Evolutionary conservation across 2,113 vertebrate genomes (phyloP).

Genomic region (Acinonyx jubatus): DNA sequence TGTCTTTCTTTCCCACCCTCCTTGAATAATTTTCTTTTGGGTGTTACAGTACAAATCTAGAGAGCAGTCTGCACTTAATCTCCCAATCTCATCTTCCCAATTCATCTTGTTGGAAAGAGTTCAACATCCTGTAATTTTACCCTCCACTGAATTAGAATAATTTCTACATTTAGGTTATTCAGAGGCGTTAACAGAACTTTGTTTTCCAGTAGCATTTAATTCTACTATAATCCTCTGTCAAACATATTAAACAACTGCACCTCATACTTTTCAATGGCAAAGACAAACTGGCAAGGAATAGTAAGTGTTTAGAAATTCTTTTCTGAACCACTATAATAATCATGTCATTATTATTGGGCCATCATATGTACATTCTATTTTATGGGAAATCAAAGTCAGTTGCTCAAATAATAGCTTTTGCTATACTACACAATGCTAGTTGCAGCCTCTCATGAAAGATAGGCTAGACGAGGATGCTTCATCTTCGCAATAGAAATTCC

Average conservation of each 20-base stretch:
- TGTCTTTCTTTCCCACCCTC: background rate
- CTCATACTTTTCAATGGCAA: background rate
- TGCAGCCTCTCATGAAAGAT: background rate
- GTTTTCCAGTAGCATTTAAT: slow-evolving; percentile 62
- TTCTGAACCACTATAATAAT: slow-evolving; percentile 54
- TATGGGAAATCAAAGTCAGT: slow-evolving; percentile 51
- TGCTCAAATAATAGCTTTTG: slow-evolving; percentile 53
- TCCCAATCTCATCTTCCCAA: slow-evolving; percentile 62
- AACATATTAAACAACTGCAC: slow-evolving; percentile 53
- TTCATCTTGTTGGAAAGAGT: slow-evolving; percentile 75
- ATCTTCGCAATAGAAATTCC: background rate
- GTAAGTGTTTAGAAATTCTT: slow-evolving; percentile 59
- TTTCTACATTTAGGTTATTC: slow-evolving; percentile 76
- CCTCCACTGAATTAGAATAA: slow-evolving; percentile 74
- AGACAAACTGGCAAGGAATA: slow-evolving; percentile 46
- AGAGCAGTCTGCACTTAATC: slow-evolving; percentile 68
- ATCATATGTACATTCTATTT: slow-evolving; percentile 9
- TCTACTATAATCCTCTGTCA: slow-evolving; percentile 57
- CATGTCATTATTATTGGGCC: slow-evolving; percentile 27
- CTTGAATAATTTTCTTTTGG: slow-evolving; percentile 33
- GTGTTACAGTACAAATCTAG: slow-evolving; percentile 69
- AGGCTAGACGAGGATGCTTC: background rate
- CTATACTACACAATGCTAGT: background rate
- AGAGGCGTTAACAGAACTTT: slow-evolving; percentile 70
- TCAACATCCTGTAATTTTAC: slow-evolving; percentile 81